Base-by-base conservation (phyloP, 2,113 vertebrate genomes). In the Aplodontia rufa region DNA sequence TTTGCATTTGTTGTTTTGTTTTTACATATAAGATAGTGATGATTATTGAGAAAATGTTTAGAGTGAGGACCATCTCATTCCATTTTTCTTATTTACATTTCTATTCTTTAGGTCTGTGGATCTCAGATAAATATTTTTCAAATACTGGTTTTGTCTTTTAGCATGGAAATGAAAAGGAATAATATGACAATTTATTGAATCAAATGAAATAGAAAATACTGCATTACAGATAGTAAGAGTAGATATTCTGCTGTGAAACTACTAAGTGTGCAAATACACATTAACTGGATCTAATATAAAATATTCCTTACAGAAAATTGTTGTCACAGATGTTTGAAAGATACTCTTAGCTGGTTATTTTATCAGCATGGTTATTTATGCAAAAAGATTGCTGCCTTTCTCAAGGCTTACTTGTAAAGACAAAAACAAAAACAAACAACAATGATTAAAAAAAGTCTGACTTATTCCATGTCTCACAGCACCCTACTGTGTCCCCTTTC, bases 301-400 rank as follows among this genome's bases (percentile, higher is more conserved):
- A 17, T 42, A 90, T 37, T 64, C 89, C 24, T 68, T 72, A 60
- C 13, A 8, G 2, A 58, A 62, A 83, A 84, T 35, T 83, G 62
- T 87, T 45, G n/a, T 82, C 79, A 53, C 53, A 62, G 87, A 82
- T 53, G 13, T 86, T n/a, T 81, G 49, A 82, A 89, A 87, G 76
- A 64, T 62, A 45, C 17, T 75, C 55, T 62, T 78, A 78, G 53
- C 13, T 28, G 4, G 16, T 35, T 47, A 55, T 62, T 92, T 71
- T 88, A 32, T 58, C 72, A 45, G n/a, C 19, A 83, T 37, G 16
- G 1, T 45, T 92, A 87, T 66, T 74, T 72, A 86, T 3, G 35
- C 24, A 90, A 58, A 92, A 86, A 71, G n/a, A 47, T 22, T 45
- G 9, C 7, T 40, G 35, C 19, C 35, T 82, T 83, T 72, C 14